These are phyloP conservation scores for Willisornis vidua DNA, from an alignment of 2,113 vertebrate genomes.

Conservation along the genomic window DNA sequence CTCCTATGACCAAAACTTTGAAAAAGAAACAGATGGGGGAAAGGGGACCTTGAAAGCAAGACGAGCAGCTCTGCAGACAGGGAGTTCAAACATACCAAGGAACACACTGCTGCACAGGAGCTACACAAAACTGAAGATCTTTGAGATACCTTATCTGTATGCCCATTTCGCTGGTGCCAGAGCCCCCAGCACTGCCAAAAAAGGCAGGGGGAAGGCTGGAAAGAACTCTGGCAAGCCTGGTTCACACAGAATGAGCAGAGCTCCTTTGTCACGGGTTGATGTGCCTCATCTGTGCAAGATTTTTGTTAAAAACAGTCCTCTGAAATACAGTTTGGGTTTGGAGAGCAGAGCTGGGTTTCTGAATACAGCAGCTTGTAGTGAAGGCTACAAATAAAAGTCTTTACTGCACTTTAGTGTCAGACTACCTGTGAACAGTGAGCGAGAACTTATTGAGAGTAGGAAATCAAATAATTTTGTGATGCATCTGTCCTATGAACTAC, in stretches of 20 bases:
- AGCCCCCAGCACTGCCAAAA: background rate
- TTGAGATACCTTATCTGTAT: background rate
- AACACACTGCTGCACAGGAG: background rate
- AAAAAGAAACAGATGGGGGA: background rate
- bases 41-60: background rate
- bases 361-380: background rate
- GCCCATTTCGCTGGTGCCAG: background rate
- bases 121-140: background rate
- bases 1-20: background rate
- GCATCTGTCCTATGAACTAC: background rate
- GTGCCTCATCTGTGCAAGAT: background rate
- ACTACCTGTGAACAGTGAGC: background rate
- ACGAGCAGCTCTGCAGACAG: background rate
- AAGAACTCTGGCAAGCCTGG: background rate
- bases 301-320: background rate
- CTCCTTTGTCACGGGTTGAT: background rate
- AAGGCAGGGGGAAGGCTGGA: fast-evolving
- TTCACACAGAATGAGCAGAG: background rate
- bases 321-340: background rate
- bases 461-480: background rate
- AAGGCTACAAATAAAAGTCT: background rate
- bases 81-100: background rate
- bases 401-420: background rate
- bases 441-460: background rate
- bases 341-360: background rate